Conservation (phyloP, 2,113 vertebrate species). For the Aptenodytes patagonicus region DNA sequence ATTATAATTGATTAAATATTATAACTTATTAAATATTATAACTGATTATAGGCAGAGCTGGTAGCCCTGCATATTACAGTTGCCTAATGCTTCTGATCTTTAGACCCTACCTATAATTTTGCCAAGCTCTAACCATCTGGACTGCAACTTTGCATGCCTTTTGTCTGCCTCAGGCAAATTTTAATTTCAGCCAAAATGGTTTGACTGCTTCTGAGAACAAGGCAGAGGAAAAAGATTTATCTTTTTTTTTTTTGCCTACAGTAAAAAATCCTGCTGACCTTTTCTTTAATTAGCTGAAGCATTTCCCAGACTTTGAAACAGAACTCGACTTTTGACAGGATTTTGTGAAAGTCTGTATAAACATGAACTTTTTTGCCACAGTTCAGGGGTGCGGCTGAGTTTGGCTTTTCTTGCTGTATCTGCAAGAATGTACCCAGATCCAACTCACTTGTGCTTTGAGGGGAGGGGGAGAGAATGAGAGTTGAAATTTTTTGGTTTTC, state of each 20-base stretch:
- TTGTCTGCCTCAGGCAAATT: constrained; percentile 11
- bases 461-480: neutral
- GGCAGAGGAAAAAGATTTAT: neutral
- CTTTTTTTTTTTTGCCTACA: neutral
- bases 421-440: neutral
- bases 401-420: neutral
- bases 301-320: neutral
- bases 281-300: constrained; percentile 47
- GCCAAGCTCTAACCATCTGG: constrained; percentile 18
- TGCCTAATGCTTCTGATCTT: constrained; percentile 1
- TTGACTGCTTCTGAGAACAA: neutral
- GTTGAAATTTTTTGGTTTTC: neutral
- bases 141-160: neutral
- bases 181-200: neutral
- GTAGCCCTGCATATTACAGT: neutral
- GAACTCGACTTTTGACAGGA: neutral
- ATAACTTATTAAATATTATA: neutral
- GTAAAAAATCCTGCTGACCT: constrained; percentile 33
- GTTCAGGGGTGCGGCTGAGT: fast-evolving
- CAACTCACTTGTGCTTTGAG: neutral
- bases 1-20: too few relatives aligned
- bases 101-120: neutral
- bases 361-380: neutral
- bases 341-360: neutral
- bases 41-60: neutral